Percentiles rank a stretch among this genome's conserved stretches.
phyloP scores from a whole-genome alignment of 2,888 invertebrate genomes.

The Eustalomyia histrio region DNA sequence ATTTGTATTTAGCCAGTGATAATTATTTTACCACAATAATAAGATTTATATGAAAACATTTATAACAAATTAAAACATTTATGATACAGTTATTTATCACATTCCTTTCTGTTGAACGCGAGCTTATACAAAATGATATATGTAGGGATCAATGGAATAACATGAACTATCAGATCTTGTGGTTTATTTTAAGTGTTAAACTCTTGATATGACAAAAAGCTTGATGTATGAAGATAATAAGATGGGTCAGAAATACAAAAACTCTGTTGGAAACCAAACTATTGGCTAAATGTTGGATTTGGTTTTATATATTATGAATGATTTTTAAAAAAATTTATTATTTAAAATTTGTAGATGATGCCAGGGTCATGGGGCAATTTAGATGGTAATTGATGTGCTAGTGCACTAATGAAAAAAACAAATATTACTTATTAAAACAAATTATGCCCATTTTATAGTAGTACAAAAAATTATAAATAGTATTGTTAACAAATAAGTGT shows the following conservation, averaged over 20 bases:
- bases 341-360: slow-evolving; percentile 3
- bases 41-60: slow-evolving; percentile 23
- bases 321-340: slow-evolving; percentile 5
- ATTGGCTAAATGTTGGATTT: slow-evolving; percentile 25
- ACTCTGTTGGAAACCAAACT: slow-evolving; percentile 27
- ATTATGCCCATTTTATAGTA: slow-evolving; percentile 4
- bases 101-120: slow-evolving; percentile 8
- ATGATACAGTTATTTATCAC: slow-evolving; percentile 12
- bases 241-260: background rate
- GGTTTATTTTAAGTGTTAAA: slow-evolving; percentile 16
- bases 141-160: slow-evolving; percentile 20
- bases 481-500: slow-evolving; percentile 40
- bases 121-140: background rate
- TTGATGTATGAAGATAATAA: slow-evolving; percentile 9
- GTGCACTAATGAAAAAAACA: background rate
- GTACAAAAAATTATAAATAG: slow-evolving; percentile 52
- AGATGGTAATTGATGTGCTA: slow-evolving; percentile 31
- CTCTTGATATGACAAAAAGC: slow-evolving; percentile 29
- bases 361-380: slow-evolving; percentile 49
- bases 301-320: slow-evolving; percentile 14
- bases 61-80: background rate
- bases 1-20: background rate
- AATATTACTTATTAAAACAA: background rate
- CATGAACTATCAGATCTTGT: background rate
- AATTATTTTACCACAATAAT: background rate